phyloP scores from a whole-genome alignment of 2,797 vertebrate genomes.

The Spondyliosoma cantharus region DNA sequence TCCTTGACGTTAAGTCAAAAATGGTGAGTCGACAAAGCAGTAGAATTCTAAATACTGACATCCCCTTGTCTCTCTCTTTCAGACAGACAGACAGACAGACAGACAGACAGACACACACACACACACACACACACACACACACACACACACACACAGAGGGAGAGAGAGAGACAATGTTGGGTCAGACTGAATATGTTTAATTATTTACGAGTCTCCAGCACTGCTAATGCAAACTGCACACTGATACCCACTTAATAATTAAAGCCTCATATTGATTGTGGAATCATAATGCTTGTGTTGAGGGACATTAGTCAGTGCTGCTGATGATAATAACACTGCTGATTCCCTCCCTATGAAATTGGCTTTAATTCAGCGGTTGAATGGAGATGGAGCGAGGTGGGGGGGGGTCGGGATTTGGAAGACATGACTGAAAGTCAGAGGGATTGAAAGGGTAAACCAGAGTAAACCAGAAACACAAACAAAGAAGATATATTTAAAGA shows the following conservation, averaged over 20 bases:
- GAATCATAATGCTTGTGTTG: conserved; percentile 73
- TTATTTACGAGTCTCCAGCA: conserved; percentile 70
- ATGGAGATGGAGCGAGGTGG: conserved; percentile 15
- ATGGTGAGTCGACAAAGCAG: conserved; percentile 32
- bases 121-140: conserved; percentile 17
- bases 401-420: conserved; percentile 30
- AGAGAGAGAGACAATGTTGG: conserved; percentile 2
- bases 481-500: neutral
- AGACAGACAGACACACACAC: conserved; percentile 35
- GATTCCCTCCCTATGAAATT: conserved; percentile 60
- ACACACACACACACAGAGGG: neutral
- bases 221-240: conserved; percentile 74
- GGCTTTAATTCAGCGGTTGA: conserved; percentile 56
- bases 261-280: conserved; percentile 78
- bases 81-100: conserved; percentile 21
- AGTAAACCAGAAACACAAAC: conserved; percentile 12
- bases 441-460: conserved; percentile 12
- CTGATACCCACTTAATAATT: conserved; percentile 79
- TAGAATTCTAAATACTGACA: conserved; percentile 24
- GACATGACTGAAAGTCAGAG: conserved; percentile 29
- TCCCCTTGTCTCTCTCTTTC: neutral
- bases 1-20: conserved; percentile 35
- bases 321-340: conserved; percentile 69
- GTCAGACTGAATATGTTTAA: conserved; percentile 70
- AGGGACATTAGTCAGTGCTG: conserved; percentile 74